A percentile compares a stretch with the other conserved stretches of the same genome.
Conservation (phyloP, 2,888 invertebrate genomes). For the Acleris holmiana region DNA sequence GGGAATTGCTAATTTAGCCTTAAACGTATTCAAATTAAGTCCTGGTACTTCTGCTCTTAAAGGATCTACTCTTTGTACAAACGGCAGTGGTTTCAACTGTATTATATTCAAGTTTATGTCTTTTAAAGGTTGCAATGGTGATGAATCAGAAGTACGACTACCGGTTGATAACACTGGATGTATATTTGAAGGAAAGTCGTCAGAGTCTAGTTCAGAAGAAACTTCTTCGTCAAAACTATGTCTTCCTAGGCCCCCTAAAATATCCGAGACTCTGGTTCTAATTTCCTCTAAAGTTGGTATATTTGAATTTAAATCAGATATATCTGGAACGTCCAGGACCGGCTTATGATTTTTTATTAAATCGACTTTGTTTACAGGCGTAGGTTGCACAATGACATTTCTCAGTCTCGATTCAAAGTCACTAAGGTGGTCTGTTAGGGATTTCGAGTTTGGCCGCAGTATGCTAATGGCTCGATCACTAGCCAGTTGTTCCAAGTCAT, state of each 20-base stretch:
- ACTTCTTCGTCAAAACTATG: slow-evolving; percentile 40
- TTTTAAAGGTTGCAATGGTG: slow-evolving; percentile 47
- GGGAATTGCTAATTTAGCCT: slow-evolving; percentile 56
- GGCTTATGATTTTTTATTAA: slow-evolving; percentile 38
- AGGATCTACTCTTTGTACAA: slow-evolving; percentile 32
- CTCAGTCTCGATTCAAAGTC: slow-evolving; percentile 41
- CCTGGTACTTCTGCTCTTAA: slow-evolving; percentile 44
- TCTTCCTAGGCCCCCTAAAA: slow-evolving; percentile 47
- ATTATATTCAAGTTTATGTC: slow-evolving; percentile 55
- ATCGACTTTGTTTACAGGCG: slow-evolving; percentile 32
- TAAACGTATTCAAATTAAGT: slow-evolving; percentile 54
- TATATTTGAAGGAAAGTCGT: slow-evolving; percentile 43
- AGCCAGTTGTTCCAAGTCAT: slow-evolving; percentile 56
- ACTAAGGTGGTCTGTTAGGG: slow-evolving; percentile 35
- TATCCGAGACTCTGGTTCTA: slow-evolving; percentile 46
- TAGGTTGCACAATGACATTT: slow-evolving; percentile 44
- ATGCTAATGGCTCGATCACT: slow-evolving; percentile 53
- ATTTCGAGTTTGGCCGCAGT: slow-evolving; percentile 38
- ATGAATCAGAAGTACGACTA: slow-evolving; percentile 46
- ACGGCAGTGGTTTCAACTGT: slow-evolving; percentile 48
- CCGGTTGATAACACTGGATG: slow-evolving; percentile 48
- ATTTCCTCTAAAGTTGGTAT: slow-evolving; percentile 53
- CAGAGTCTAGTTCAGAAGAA: slow-evolving; percentile 39
- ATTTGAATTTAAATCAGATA: slow-evolving; percentile 44
- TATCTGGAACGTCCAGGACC: slow-evolving; percentile 38